These are phyloP conservation scores for Tenthredo notha DNA, from an alignment of 2,888 invertebrate genomes.

Conservation along the genomic window DNA sequence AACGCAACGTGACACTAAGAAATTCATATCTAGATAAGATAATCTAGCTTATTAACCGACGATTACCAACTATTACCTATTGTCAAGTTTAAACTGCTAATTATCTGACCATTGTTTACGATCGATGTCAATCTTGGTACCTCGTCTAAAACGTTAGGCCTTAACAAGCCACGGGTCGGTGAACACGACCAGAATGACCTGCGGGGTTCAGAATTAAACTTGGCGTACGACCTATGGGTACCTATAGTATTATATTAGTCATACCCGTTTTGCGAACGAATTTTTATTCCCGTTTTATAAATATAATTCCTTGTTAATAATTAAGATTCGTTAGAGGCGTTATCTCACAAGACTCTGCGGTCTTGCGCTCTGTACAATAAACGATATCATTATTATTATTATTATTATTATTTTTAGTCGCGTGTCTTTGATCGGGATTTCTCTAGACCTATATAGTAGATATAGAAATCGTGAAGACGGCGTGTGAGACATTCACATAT, in stretches of 20 bases:
- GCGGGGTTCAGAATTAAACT: slow-evolving; percentile 61
- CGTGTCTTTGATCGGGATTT: slow-evolving; percentile 9
- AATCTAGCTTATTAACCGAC: slow-evolving; percentile 9
- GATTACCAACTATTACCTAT: slow-evolving; percentile 27
- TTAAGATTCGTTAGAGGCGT: background rate
- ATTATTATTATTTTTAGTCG: background rate
- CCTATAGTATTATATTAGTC: background rate
- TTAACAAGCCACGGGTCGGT: slow-evolving; percentile 61
- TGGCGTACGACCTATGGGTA: slow-evolving; percentile 62
- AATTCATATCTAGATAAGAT: slow-evolving; percentile 34
- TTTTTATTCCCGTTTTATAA: background rate
- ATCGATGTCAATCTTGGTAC: slow-evolving; percentile 55
- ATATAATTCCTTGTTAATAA: background rate
- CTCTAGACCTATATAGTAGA: background rate
- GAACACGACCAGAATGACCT: slow-evolving; percentile 58
- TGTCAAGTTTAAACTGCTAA: background rate
- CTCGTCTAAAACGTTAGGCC: slow-evolving; percentile 32
- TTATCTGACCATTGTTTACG: slow-evolving; percentile 43
- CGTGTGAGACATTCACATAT: background rate
- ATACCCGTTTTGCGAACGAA: background rate
- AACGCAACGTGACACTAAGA: background rate
- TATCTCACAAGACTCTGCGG: background rate
- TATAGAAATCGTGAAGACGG: background rate
- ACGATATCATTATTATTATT: background rate
- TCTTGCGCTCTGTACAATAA: background rate